Conservation (phyloP, 2,113 vertebrate species). For the Aldabrachelys gigantea region DNA sequence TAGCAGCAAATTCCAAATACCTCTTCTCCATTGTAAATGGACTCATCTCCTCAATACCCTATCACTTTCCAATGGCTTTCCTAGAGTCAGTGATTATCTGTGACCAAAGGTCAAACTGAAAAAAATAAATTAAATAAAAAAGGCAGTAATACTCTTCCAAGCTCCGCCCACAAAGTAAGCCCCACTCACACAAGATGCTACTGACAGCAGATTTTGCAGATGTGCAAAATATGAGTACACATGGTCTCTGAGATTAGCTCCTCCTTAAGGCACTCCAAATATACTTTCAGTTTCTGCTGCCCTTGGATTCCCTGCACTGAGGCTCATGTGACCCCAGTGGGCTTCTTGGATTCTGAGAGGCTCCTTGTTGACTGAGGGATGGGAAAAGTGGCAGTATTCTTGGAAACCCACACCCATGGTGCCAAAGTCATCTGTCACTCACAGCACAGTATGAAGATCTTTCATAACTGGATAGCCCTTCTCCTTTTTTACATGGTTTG, state of each 20-base stretch:
- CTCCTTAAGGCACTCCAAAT: not conserved
- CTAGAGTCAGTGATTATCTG: not conserved
- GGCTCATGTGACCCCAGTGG: accelerated
- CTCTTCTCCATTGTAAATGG: not conserved
- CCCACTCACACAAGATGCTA: not conserved
- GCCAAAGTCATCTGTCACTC: not conserved
- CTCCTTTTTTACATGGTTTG: not conserved
- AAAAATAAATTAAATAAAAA: not conserved
- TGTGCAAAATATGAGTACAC: accelerated
- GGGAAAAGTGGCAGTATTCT: not conserved
- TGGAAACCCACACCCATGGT: accelerated
- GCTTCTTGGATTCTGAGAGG: not conserved
- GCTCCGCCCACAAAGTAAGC: not conserved
- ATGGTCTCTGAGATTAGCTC: not conserved
- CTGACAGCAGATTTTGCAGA: not conserved
- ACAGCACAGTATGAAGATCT: not conserved
- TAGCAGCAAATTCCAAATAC: not conserved
- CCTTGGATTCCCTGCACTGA: not conserved
- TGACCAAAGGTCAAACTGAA: not conserved
- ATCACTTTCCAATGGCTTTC: not conserved
- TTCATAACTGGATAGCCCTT: not conserved
- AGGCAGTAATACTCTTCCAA: not conserved
- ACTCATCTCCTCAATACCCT: accelerated
- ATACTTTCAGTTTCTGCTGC: accelerated
- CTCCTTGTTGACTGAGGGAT: not conserved